Conservation (phyloP, 2,888 invertebrate genomes). For the Buathra laborator region DNA sequence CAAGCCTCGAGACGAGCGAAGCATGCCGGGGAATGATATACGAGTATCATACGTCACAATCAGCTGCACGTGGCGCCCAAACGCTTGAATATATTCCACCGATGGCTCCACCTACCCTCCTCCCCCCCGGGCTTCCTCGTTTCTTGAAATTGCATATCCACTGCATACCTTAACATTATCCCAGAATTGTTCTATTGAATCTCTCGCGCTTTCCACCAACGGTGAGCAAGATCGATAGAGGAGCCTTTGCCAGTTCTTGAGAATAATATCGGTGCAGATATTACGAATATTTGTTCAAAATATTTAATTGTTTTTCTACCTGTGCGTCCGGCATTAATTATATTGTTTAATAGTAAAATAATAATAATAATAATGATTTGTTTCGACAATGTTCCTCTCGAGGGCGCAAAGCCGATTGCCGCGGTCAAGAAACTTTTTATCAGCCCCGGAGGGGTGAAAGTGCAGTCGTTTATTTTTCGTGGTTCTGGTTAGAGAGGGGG, state of each 20-base stretch:
- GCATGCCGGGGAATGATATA: conserved; percentile 79
- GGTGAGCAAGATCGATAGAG: conserved; percentile 38
- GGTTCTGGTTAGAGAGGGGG: conserved; percentile 56
- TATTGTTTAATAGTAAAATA: no score
- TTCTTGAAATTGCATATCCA: conserved; percentile 70
- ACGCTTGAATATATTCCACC: conserved; percentile 78
- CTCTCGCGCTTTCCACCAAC: conserved; percentile 39
- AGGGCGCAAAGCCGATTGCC: not conserved
- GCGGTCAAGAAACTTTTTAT: conserved; percentile 35
- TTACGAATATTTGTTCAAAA: conserved; percentile 29
- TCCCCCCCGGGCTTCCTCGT: conserved; percentile 39
- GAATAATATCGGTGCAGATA: conserved; percentile 32
- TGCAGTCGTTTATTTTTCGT: conserved; percentile 24
- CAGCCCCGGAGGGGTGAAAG: conserved; percentile 23
- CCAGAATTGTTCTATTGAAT: conserved; percentile 67
- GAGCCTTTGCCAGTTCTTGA: conserved; percentile 1
- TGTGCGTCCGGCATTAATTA: no score
- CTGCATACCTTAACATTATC: conserved; percentile 69
- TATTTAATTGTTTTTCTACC: not conserved
- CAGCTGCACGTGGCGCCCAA: conserved; percentile 82
- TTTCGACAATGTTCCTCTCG: not conserved
- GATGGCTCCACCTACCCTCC: conserved; percentile 73
- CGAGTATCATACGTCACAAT: conserved; percentile 82
- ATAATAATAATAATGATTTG: no score
- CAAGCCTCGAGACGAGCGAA: conserved; percentile 74